Evolutionary conservation across 2,888 invertebrate species (phyloP).

Genomic region (Epinotia demarniana): DNA sequence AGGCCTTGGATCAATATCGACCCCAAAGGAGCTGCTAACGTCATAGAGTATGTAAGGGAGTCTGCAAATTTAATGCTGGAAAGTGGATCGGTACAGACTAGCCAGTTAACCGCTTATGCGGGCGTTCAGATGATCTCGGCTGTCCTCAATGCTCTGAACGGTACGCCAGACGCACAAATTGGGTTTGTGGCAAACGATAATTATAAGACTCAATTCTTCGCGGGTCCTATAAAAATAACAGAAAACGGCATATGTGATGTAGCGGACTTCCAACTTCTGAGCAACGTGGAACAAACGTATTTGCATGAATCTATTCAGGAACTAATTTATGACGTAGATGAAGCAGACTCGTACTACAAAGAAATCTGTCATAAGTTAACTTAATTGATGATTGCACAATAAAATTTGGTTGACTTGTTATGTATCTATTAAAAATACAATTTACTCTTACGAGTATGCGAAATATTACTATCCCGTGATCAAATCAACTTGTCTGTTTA

Average conservation of each 20-base stretch:
- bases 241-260: constrained; percentile 24
- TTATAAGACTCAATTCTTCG: constrained; percentile 34
- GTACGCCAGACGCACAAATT: constrained; percentile 24
- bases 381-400: not conserved
- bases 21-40: constrained; percentile 19
- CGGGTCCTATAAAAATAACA: constrained; percentile 29
- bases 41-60: constrained; percentile 32
- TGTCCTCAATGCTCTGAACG: constrained; percentile 30
- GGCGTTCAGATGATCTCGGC: constrained; percentile 14
- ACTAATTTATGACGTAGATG: constrained; percentile 26
- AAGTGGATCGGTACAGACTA: constrained; percentile 13
- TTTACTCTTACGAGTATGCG: too few species aligned
- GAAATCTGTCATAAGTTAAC: constrained; percentile 26
- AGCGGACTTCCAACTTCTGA: constrained; percentile 26
- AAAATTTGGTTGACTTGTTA: not conserved
- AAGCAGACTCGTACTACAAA: constrained; percentile 28
- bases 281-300: constrained; percentile 29
- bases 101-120: constrained; percentile 23
- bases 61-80: constrained; percentile 8
- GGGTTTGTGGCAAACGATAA: constrained; percentile 36
- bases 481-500: too few species aligned
- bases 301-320: constrained; percentile 31
- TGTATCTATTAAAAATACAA: not conserved
- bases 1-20: constrained; percentile 35
- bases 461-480: too few species aligned